Evolutionary conservation across 2,888 invertebrate genomes (phyloP), one percentile per base, ranked within the genome.

Genomic region (Eudiplozoon nipponicum): DNA sequence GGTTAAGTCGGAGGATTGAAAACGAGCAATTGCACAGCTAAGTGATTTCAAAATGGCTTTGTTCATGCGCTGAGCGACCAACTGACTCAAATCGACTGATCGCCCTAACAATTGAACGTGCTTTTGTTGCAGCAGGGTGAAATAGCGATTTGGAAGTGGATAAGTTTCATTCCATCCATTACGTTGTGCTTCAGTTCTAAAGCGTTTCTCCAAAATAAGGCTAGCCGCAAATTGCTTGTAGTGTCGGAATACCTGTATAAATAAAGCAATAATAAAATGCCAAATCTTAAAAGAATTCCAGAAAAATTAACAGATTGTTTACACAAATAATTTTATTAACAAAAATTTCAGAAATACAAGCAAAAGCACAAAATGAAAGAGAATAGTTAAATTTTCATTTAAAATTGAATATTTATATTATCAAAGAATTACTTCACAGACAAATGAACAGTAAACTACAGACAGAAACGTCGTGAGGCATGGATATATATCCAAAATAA

Each of bases 1-100:
- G 1, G 86, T 84, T 28, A 94, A 73, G 53, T 86, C 84, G 2
- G 78, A 80, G 5, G 74, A 77, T 61, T 90, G 90, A 57, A 94
- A 94, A 54, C 81, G 76, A 47, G 76, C 74, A 31, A 94, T 80
- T 1, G 84, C 86, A 38, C 80, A 67, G 56, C 86, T 86, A 4
- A 94, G 62, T 2, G 84, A 80, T 55, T 74, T 76, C 52, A 81
- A 76, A 70, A 90, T 73, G 45, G 81, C 77, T 0, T 77, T 76
- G 57, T 90, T 90, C 44, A 94, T 76, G 45, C 90, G 67, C 55
- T 94, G 90, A 0, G 81, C 78, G 36, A 80, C 72, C 20, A 80
- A 62, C 54, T 76, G 71, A 54, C 78, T 80, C 45, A 94, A 65
- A 63, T 94, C 90, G 45, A 94, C 81, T 13, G 81, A 81, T 5